Evolutionary conservation across 2,113 vertebrate species (phyloP).

Genomic region (Ameiurus melas): DNA sequence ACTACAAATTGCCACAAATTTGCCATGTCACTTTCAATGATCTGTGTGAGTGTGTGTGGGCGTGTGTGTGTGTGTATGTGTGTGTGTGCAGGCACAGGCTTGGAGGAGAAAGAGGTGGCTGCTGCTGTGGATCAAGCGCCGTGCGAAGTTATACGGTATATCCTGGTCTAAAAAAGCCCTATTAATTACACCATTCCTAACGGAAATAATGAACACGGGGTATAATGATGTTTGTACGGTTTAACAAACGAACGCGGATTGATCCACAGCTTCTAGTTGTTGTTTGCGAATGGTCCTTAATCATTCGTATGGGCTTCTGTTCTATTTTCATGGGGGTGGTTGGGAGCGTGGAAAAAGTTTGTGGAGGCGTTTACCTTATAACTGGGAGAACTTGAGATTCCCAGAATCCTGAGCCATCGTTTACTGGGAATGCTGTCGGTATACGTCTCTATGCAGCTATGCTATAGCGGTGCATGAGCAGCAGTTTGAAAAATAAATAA

Average conservation of each 20-base stretch:
- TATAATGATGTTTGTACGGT: background rate
- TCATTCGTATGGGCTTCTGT: background rate
- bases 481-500: background rate
- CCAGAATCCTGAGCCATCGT: background rate
- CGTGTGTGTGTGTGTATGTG: constrained; percentile 25
- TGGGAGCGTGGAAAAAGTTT: too few species aligned
- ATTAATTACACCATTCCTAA: background rate
- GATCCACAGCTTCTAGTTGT: background rate
- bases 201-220: background rate
- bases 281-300: background rate
- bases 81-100: constrained; percentile 27
- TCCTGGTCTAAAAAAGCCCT: background rate
- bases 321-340: too few species aligned
- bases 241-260: background rate
- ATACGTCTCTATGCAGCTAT: background rate
- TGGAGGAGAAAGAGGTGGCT: background rate
- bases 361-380: background rate
- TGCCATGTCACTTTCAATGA: constrained; percentile 95
- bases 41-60: constrained; percentile 63
- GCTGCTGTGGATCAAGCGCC: background rate
- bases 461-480: background rate
- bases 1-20: constrained; percentile 96
- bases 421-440: background rate
- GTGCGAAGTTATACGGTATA: background rate
- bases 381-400: background rate